Percentiles rank a stretch among this genome's conserved stretches.
Conservation (phyloP, 2,888 invertebrate genomes). For the Tachina grossa region DNA sequence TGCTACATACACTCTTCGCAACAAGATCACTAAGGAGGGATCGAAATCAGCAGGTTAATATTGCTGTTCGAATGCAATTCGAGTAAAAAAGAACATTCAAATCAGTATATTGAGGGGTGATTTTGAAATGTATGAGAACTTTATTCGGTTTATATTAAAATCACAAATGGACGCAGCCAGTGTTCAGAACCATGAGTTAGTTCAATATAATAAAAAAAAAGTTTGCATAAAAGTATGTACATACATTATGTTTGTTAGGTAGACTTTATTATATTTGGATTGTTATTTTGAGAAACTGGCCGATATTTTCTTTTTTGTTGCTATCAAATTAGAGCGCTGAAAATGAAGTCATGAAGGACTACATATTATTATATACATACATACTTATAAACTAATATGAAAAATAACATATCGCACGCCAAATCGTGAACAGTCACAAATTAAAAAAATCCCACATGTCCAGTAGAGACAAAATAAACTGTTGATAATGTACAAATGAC, state of each 20-base stretch:
- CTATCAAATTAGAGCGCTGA: background rate
- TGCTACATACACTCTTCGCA: slow-evolving; percentile 41
- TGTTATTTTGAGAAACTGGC: background rate
- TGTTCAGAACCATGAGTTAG: background rate
- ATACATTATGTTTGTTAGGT: background rate
- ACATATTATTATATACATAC: no score
- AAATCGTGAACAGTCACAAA: no score
- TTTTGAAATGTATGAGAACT: slow-evolving; percentile 51
- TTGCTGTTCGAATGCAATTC: background rate
- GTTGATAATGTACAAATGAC: no score
- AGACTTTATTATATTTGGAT: background rate
- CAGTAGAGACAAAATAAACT: no score
- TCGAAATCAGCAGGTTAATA: slow-evolving; percentile 59
- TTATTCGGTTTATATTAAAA: slow-evolving; percentile 17
- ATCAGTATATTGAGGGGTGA: slow-evolving; percentile 30
- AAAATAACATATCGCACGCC: no score
- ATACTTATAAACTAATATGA: no score
- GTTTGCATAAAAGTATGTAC: slow-evolving; percentile 14
- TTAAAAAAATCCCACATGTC: no score
- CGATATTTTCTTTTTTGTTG: background rate
- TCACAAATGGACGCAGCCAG: background rate
- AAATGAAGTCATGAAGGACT: background rate
- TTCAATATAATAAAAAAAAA: slow-evolving; percentile 8
- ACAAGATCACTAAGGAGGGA: slow-evolving; percentile 47
- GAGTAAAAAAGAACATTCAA: slow-evolving; percentile 9